phyloP scores from a whole-genome alignment of 2,888 invertebrate species.

The Gasteruption jaculator region DNA sequence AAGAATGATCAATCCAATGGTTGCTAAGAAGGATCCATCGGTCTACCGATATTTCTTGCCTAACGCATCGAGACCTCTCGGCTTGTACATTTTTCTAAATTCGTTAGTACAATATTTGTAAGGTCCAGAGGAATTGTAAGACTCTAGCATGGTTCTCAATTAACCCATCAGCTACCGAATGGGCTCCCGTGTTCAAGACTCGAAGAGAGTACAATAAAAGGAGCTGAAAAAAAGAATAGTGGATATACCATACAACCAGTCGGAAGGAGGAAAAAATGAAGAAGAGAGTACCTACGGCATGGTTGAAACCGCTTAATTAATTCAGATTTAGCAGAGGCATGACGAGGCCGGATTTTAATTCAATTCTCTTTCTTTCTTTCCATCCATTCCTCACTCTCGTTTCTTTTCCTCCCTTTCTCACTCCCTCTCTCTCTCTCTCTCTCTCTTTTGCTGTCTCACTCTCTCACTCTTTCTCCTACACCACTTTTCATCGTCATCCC shows the following conservation, averaged over 20 bases:
- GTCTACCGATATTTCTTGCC: too few species aligned
- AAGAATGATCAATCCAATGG: too few species aligned
- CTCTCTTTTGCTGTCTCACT: constrained; percentile 14
- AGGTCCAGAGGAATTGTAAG: too few species aligned
- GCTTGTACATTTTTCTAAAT: too few species aligned
- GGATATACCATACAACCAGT: too few species aligned
- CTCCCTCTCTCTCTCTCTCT: constrained; percentile 21
- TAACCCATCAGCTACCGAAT: constrained; percentile 49
- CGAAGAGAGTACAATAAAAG: constrained; percentile 21
- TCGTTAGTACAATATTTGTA: too few species aligned
- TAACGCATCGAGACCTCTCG: too few species aligned
- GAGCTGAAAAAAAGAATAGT: constrained; percentile 18
- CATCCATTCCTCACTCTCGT: constrained; percentile 18
- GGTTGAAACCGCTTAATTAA: constrained; percentile 48
- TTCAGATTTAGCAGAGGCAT: constrained; percentile 49
- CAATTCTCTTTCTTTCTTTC: constrained; percentile 33
- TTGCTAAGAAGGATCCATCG: too few species aligned
- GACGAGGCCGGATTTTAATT: constrained; percentile 43
- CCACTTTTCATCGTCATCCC: not conserved
- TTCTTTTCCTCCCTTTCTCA: constrained; percentile 26
- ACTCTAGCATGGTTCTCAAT: constrained; percentile 43
- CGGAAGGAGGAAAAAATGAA: constrained; percentile 16
- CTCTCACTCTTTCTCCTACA: constrained; percentile 14
- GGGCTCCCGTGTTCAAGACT: constrained; percentile 39
- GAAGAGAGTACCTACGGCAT: constrained; percentile 26